Conservation (phyloP, 1,140 invertebrate species). For the Polypedilum vanderplanki region DNA sequence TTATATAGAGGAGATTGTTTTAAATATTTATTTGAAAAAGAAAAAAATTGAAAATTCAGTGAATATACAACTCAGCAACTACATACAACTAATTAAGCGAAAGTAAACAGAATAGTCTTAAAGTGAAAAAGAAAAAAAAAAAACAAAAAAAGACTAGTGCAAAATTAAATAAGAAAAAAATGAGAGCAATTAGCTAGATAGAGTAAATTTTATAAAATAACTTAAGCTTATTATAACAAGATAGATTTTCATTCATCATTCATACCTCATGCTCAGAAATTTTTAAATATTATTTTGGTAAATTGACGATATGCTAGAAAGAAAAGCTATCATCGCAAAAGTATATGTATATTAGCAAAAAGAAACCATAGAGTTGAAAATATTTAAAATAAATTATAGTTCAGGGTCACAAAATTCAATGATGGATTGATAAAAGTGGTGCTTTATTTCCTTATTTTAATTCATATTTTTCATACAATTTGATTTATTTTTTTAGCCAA, state of each 20-base stretch:
- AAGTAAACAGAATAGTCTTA: too few species aligned
- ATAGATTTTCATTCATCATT: conserved; percentile 21
- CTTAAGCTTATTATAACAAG: too few species aligned
- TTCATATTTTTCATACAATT: neutral
- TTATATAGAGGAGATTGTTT: neutral
- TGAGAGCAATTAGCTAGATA: neutral
- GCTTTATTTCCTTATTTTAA: neutral
- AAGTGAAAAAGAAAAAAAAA: neutral
- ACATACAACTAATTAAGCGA: too few species aligned
- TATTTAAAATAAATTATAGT: neutral
- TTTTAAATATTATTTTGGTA: neutral
- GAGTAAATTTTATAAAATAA: too few species aligned
- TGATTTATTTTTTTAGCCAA: neutral
- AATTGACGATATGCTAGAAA: conserved; percentile 13
- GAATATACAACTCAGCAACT: too few species aligned
- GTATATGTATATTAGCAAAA: neutral
- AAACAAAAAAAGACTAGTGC: too few species aligned
- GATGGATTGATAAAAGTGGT: neutral
- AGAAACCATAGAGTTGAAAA: neutral
- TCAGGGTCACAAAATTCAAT: conserved; percentile 18
- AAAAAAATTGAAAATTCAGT: too few species aligned
- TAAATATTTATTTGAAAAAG: neutral
- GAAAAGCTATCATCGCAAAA: conserved; percentile 17
- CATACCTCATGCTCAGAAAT: conserved; percentile 27
- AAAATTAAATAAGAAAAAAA: neutral